Evolutionary conservation across 2,797 vertebrate genomes (phyloP).

Genomic region (Trachurus trachurus): DNA sequence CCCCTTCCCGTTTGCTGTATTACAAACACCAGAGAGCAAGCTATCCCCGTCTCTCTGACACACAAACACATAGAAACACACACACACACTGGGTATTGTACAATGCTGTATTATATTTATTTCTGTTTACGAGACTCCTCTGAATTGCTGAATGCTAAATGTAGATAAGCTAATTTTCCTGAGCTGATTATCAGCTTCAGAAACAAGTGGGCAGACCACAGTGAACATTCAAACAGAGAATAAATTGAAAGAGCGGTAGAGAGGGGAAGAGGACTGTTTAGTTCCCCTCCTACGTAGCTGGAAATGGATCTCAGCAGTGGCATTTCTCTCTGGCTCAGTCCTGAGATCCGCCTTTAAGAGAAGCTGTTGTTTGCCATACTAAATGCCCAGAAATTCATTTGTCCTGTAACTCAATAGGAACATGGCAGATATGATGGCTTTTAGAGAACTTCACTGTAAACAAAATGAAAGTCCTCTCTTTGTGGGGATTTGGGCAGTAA

Average conservation of each 20-base stretch:
- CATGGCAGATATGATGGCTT: constrained; percentile 70
- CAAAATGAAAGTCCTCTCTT: constrained; percentile 61
- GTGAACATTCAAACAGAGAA: constrained; percentile 66
- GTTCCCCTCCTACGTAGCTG: constrained; percentile 75
- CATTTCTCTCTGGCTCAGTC: constrained; percentile 64
- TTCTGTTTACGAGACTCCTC: constrained; percentile 67
- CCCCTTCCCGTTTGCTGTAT: constrained; percentile 20
- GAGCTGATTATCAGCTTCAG: constrained; percentile 78
- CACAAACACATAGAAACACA: constrained; percentile 35
- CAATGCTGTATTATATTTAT: constrained; percentile 48
- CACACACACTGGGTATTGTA: constrained; percentile 18
- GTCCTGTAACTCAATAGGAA: constrained; percentile 76
- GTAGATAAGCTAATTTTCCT: constrained; percentile 80
- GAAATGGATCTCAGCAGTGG: constrained; percentile 79
- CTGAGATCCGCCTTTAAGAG: constrained; percentile 63
- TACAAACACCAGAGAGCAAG: constrained; percentile 4
- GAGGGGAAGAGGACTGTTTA: constrained; percentile 65
- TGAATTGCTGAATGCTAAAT: constrained; percentile 75
- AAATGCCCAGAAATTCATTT: constrained; percentile 75
- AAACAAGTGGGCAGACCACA: constrained; percentile 75
- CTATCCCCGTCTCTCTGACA: constrained; percentile 21
- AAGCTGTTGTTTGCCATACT: constrained; percentile 65
- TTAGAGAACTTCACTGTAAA: constrained; percentile 78
- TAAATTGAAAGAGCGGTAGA: constrained; percentile 68
- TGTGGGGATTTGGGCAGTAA: constrained; percentile 50